Percentiles rank a stretch among this genome's conserved stretches.
Evolutionary conservation across 2,888 invertebrate species (phyloP).

Genomic region (Chesias legatella): DNA sequence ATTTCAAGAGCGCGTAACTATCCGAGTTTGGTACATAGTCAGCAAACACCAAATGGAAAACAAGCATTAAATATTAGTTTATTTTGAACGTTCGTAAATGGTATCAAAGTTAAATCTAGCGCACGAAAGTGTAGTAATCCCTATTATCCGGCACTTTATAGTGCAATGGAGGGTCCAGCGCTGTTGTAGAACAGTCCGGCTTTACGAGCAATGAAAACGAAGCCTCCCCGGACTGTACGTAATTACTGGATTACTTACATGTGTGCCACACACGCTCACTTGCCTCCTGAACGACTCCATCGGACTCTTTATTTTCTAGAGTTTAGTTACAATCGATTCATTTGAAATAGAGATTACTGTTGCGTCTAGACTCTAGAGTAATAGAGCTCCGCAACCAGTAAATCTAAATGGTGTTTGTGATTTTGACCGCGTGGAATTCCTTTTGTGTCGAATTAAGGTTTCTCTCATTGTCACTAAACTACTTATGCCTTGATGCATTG

Average conservation of each 20-base stretch:
- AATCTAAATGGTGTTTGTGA: conserved; percentile 12
- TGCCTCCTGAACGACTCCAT: conserved; percentile 8
- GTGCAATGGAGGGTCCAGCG: conserved; percentile 61
- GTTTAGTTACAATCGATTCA: conserved; percentile 14
- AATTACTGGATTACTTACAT: conserved; percentile 72
- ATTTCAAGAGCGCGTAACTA: too few species aligned
- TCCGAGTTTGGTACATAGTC: neutral
- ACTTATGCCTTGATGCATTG: too few species aligned
- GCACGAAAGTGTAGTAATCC: conserved; percentile 63
- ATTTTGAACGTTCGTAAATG: conserved; percentile 37
- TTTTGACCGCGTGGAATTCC: conserved; percentile 7
- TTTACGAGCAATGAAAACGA: conserved; percentile 73
- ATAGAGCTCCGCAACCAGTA: conserved; percentile 4
- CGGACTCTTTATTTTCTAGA: conserved; percentile 14
- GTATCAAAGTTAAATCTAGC: conserved; percentile 58
- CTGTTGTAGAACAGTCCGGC: conserved; percentile 63
- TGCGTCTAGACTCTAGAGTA: conserved; percentile 10
- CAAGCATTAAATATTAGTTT: conserved; percentile 25
- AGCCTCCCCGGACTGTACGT: conserved; percentile 58
- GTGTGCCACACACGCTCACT: conserved; percentile 35
- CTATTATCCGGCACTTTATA: conserved; percentile 72
- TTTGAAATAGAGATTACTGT: conserved; percentile 15
- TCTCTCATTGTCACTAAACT: neutral
- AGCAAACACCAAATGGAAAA: conserved; percentile 12
- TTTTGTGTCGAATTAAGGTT: neutral